phyloP scores from a whole-genome alignment of 2,888 invertebrate species.

The Apodemia zela region DNA sequence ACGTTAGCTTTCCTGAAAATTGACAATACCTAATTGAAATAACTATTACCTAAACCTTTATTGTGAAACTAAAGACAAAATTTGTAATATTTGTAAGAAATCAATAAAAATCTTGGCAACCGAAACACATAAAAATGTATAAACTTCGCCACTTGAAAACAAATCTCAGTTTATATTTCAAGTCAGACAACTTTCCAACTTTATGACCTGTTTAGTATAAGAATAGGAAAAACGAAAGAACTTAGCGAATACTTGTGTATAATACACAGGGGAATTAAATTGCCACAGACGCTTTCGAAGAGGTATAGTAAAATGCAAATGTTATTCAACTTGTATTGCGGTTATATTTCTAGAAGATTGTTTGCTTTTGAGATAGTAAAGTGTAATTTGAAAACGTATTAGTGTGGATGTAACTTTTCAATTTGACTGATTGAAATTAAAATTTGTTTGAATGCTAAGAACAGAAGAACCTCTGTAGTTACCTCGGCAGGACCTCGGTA shows the following conservation, averaged over 20 bases:
- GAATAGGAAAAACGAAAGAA: conserved; percentile 16
- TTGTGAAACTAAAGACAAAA: too few relatives aligned
- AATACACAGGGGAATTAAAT: conserved; percentile 14
- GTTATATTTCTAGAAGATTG: conserved; percentile 1
- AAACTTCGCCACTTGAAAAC: conserved; percentile 3
- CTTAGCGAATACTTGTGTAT: conserved; percentile 8
- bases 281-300: conserved; percentile 7
- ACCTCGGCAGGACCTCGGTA: too few relatives aligned
- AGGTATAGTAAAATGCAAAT: conserved; percentile 16
- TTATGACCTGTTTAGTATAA: conserved; percentile 14
- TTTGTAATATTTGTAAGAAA: not conserved
- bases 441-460: too few relatives aligned
- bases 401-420: too few relatives aligned
- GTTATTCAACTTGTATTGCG: conserved; percentile 7
- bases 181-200: conserved; percentile 10
- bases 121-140: not conserved
- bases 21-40: too few relatives aligned
- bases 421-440: too few relatives aligned
- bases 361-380: not conserved
- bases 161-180: conserved; percentile 14
- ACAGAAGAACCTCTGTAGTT: too few relatives aligned
- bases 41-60: too few relatives aligned
- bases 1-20: too few relatives aligned
- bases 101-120: not conserved
- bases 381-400: not conserved